Conservation (phyloP, 2,888 invertebrate species). For the Tetranychus truncatus region DNA sequence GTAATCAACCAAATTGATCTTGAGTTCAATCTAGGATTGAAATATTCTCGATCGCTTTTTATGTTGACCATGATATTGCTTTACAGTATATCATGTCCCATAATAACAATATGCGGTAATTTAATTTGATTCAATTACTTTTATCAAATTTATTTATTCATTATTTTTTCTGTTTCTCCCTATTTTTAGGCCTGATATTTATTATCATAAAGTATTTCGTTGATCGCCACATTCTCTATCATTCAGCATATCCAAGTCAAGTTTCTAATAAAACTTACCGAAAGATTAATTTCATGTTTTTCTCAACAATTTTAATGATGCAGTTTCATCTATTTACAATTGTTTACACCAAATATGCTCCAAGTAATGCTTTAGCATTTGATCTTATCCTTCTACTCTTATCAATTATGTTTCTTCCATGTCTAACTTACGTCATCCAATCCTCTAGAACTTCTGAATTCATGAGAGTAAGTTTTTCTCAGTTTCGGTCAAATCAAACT, state of each 20-base stretch:
- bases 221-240: slow-evolving; percentile 2
- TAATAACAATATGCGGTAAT: background rate
- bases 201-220: background rate
- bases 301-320: background rate
- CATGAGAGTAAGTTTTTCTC: background rate
- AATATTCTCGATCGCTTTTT: slow-evolving; percentile 3
- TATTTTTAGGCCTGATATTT: background rate
- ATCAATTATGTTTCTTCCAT: background rate
- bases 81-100: slow-evolving; percentile 1
- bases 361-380: background rate
- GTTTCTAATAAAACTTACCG: background rate
- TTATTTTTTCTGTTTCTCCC: background rate
- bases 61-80: background rate
- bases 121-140: background rate
- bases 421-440: background rate
- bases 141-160: background rate
- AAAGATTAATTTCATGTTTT: background rate
- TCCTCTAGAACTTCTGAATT: background rate
- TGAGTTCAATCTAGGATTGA: slow-evolving; percentile 1
- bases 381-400: background rate
- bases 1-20: background rate
- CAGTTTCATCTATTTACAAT: background rate
- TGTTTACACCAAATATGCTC: background rate
- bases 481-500: background rate
- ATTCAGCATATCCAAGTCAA: background rate